Conservation (phyloP, 2,113 vertebrate species). For the Butastur rufipennis region DNA sequence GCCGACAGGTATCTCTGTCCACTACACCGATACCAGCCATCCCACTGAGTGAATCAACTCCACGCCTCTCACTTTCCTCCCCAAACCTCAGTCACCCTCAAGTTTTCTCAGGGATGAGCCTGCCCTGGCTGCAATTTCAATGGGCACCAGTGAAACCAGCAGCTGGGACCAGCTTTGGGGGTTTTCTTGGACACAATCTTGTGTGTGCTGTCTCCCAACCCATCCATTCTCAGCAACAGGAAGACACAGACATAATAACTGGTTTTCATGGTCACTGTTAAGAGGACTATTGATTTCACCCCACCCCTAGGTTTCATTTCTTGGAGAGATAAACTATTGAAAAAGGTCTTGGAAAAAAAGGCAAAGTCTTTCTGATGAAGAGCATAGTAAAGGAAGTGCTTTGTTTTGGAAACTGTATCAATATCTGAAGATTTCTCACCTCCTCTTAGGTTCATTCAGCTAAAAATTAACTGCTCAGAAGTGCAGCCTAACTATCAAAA, state of each 20-base stretch:
- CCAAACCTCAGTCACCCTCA: background rate
- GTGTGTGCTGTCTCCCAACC: background rate
- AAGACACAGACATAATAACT: background rate
- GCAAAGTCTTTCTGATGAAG: background rate
- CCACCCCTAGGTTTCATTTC: background rate
- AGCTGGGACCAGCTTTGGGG: background rate
- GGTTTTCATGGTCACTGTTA: background rate
- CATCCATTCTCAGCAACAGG: background rate
- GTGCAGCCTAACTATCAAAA: background rate
- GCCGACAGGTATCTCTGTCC: background rate
- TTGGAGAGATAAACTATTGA: background rate
- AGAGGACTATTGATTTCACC: background rate
- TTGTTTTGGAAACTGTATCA: background rate
- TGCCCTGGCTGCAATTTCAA: background rate
- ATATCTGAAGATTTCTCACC: background rate
- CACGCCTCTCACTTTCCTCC: background rate
- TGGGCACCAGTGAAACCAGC: background rate
- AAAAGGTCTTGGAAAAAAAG: background rate
- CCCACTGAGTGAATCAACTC: background rate
- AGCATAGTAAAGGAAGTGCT: background rate
- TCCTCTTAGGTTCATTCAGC: background rate
- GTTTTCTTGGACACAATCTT: background rate
- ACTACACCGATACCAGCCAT: accelerated
- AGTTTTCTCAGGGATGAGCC: background rate
- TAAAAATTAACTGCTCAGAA: background rate